phyloP scores from a whole-genome alignment of 2,113 vertebrate species.

The Nothoprocta perdicaria region DNA sequence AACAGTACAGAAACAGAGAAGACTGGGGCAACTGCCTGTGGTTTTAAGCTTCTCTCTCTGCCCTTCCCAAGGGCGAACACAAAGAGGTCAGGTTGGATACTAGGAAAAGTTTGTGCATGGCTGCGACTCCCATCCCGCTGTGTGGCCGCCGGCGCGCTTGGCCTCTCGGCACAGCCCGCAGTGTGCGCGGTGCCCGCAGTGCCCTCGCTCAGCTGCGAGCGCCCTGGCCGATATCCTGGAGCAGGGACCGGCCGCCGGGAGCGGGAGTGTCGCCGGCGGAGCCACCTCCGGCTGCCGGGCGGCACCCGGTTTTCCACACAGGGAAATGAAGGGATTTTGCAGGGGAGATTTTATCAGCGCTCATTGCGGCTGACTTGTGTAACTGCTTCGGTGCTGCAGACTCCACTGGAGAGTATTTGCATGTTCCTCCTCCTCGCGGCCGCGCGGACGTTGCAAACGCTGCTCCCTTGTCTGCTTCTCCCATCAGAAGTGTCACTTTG shows the following conservation, averaged over 20 bases:
- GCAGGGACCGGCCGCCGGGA: too few species aligned
- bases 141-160: too few species aligned
- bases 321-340: background rate
- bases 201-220: too few species aligned
- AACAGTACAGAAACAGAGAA: fast-evolving
- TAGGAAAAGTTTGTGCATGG: too few species aligned
- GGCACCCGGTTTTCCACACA: background rate
- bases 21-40: fast-evolving
- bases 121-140: too few species aligned
- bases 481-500: background rate
- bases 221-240: too few species aligned
- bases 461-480: constrained; percentile 8
- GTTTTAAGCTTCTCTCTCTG: background rate
- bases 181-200: too few species aligned
- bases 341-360: background rate
- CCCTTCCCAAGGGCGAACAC: background rate
- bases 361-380: background rate
- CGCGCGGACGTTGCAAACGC: fast-evolving
- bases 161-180: too few species aligned
- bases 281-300: too few species aligned
- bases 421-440: background rate
- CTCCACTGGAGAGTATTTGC: background rate
- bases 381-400: background rate
- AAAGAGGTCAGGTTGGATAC: too few species aligned
- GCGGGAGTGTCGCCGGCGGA: too few species aligned